phyloP scores from a whole-genome alignment of 30 jellyfish, hydroid and myxozoan species.

The Phacellophora camtschatica region DNA sequence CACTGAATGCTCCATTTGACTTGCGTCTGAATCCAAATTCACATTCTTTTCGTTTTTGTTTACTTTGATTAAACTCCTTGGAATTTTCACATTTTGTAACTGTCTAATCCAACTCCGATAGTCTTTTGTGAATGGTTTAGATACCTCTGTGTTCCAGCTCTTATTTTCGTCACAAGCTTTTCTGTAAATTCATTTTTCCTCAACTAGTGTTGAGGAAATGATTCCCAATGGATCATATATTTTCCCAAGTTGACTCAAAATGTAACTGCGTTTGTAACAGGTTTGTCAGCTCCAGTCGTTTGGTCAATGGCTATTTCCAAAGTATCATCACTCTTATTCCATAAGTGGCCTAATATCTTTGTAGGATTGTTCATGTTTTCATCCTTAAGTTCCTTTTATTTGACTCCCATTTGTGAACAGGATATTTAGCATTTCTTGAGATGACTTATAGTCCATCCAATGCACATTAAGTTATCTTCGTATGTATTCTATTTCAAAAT shows the following conservation, averaged over 20 bases:
- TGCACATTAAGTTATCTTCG: background rate
- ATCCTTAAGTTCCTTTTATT: background rate
- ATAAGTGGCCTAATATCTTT: background rate
- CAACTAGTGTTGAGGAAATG: constrained; percentile 13
- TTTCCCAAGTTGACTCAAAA: background rate
- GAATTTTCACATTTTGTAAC: background rate
- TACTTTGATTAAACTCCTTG: background rate
- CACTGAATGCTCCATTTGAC: constrained; percentile 4
- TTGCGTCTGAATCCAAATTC: constrained; percentile 15
- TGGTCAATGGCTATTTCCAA: background rate
- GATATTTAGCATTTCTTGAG: background rate
- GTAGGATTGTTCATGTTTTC: constrained; percentile 5
- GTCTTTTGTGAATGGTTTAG: constrained; percentile 7
- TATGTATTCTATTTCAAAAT: background rate
- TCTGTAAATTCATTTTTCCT: constrained; percentile 12
- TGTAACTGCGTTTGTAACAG: background rate
- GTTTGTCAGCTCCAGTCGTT: background rate
- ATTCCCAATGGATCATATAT: constrained; percentile 33
- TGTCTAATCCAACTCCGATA: background rate
- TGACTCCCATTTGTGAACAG: constrained; percentile 36
- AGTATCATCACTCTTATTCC: constrained; percentile 14
- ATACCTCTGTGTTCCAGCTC: constrained; percentile 9
- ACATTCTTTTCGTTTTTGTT: background rate
- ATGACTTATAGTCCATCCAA: background rate
- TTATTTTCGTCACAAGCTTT: constrained; percentile 8